phyloP scores from a whole-genome alignment of 2,797 vertebrate genomes.

The Danio jaintianensis region DNA sequence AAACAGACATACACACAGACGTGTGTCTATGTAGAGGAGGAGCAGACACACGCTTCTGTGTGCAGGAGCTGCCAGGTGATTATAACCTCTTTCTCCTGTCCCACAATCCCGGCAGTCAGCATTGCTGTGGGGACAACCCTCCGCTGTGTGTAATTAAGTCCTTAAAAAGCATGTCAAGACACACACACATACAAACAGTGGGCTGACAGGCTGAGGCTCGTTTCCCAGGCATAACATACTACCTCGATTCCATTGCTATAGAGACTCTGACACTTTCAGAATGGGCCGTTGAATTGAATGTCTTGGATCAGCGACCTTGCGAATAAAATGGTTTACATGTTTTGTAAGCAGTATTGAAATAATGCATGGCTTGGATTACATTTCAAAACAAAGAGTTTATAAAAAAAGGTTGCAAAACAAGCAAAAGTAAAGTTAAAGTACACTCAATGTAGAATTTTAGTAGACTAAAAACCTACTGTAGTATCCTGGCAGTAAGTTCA shows the following conservation, averaged over 20 bases:
- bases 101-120: slow-evolving; percentile 16
- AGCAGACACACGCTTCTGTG: slow-evolving; percentile 47
- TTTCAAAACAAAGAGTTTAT: neutral
- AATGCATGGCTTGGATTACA: slow-evolving; percentile 1
- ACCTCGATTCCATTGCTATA: slow-evolving; percentile 38
- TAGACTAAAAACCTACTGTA: neutral
- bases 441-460: neutral
- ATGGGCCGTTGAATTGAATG: neutral
- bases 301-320: slow-evolving; percentile 9
- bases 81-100: slow-evolving; percentile 47
- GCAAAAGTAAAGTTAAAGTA: neutral
- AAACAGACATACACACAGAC: slow-evolving; percentile 27
- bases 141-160: slow-evolving; percentile 63
- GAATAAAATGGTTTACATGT: neutral
- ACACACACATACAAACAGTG: slow-evolving; percentile 40
- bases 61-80: slow-evolving; percentile 56
- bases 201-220: slow-evolving; percentile 60
- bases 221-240: slow-evolving; percentile 67
- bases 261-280: slow-evolving; percentile 31
- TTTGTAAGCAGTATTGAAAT: neutral
- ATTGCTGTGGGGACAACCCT: slow-evolving; percentile 45
- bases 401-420: neutral
- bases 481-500: neutral
- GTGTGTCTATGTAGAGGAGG: slow-evolving; percentile 34
- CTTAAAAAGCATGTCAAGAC: slow-evolving; percentile 51